Evolutionary conservation across 1,140 invertebrate species (phyloP).

Genomic region (Leptinotarsa lineolata): DNA sequence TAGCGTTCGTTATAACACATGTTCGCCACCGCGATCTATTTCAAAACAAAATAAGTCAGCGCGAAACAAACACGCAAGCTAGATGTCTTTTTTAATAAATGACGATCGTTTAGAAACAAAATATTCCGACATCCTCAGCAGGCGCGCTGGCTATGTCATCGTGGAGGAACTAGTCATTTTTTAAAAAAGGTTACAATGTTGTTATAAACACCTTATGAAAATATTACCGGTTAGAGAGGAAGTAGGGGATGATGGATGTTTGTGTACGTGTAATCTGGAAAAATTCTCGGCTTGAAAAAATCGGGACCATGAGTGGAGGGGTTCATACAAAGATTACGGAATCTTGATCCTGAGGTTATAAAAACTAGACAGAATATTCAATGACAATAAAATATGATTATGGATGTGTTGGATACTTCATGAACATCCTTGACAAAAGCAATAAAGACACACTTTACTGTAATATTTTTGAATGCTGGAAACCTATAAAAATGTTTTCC

Average conservation of each 20-base stretch:
- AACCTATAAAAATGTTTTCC: too few species aligned
- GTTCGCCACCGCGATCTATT: slow-evolving; percentile 1
- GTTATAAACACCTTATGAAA: slow-evolving; percentile 17
- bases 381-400: too few species aligned
- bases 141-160: slow-evolving; percentile 1
- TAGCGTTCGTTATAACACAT: slow-evolving; percentile 4
- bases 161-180: slow-evolving; percentile 11
- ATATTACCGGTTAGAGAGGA: slow-evolving; percentile 2
- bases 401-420: too few species aligned
- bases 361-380: not conserved
- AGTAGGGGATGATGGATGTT: slow-evolving; percentile 2
- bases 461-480: too few species aligned
- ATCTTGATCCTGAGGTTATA: not conserved
- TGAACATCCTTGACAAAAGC: too few species aligned
- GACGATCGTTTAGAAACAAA: slow-evolving; percentile 12
- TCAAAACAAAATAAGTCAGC: slow-evolving; percentile 18
- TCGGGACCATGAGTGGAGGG: not conserved
- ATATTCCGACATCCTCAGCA: slow-evolving; percentile 10
- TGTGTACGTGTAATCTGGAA: not conserved
- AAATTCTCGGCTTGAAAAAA: slow-evolving; percentile 4
- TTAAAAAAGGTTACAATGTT: slow-evolving; percentile 7
- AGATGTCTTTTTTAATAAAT: slow-evolving; percentile 20
- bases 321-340: not conserved
- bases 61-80: slow-evolving; percentile 13
- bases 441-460: too few species aligned